These are phyloP conservation scores for Phenacoccus solenopsis DNA, from an alignment of 1,140 invertebrate genomes.

Conservation along the genomic window DNA sequence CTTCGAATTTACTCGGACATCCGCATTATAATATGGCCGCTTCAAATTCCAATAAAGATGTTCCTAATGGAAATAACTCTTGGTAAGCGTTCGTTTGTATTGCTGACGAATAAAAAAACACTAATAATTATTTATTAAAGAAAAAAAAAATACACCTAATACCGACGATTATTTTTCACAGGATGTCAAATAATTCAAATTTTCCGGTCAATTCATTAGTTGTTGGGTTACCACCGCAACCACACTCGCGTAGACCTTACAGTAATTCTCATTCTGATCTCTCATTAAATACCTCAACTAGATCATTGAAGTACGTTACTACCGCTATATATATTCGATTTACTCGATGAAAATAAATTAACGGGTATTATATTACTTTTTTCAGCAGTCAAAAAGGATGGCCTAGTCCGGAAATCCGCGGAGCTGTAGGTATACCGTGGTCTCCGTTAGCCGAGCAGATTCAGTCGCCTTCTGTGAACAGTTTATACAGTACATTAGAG, in stretches of 20 bases:
- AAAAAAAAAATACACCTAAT: slow-evolving; percentile 16
- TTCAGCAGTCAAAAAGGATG: slow-evolving; percentile 20
- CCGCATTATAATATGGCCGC: slow-evolving; percentile 12
- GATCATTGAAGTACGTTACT: background rate
- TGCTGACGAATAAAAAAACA: background rate
- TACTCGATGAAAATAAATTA: no score
- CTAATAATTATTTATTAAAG: background rate
- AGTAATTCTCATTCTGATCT: slow-evolving; percentile 10
- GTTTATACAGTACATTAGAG: slow-evolving; percentile 7
- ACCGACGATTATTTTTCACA: background rate
- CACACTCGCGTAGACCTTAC: background rate
- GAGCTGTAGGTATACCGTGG: slow-evolving; percentile 22
- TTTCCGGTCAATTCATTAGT: background rate
- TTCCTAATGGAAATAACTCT: slow-evolving; percentile 21
- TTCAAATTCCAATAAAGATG: slow-evolving; percentile 20
- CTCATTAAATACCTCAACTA: background rate
- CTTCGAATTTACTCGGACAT: slow-evolving; percentile 20
- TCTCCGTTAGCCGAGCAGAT: slow-evolving; percentile 20
- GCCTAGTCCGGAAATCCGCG: slow-evolving; percentile 25
- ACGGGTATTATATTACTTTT: no score
- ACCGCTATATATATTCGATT: background rate
- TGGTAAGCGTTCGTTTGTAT: slow-evolving; percentile 20
- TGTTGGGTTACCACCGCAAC: background rate
- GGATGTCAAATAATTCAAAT: background rate
- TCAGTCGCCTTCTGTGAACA: slow-evolving; percentile 10